Evolutionary conservation across 2,888 invertebrate genomes (phyloP).

Genomic region (Cyrtodaria siliqua): DNA sequence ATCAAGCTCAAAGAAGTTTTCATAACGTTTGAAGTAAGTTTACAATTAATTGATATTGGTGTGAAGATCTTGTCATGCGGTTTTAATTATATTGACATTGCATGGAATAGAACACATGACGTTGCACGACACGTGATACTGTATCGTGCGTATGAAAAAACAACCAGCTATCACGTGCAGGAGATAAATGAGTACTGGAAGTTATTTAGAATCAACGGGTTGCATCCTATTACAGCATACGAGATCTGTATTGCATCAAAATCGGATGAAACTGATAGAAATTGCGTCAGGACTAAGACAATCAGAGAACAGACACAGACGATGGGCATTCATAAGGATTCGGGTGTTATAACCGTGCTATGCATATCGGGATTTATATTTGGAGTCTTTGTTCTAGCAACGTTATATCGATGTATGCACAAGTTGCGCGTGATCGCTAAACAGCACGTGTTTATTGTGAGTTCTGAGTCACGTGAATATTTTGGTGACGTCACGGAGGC

Average conservation of each 20-base stretch:
- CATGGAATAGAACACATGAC: slow-evolving; percentile 2
- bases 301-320: neutral
- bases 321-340: neutral
- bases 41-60: neutral
- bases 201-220: neutral
- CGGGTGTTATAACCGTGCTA: slow-evolving; percentile 7
- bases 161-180: neutral
- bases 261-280: neutral
- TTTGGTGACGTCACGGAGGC: slow-evolving; percentile 16
- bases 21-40: neutral
- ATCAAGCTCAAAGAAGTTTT: neutral
- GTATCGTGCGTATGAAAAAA: slow-evolving; percentile 1
- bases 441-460: slow-evolving; percentile 4
- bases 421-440: slow-evolving; percentile 5
- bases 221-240: neutral
- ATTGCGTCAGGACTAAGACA: neutral
- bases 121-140: neutral
- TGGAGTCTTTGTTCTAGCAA: slow-evolving; percentile 2
- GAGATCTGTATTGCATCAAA: neutral
- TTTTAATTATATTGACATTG: neutral
- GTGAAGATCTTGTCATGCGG: neutral
- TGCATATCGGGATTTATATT: slow-evolving; percentile 2
- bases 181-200: neutral
- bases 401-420: neutral
- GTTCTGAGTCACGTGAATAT: slow-evolving; percentile 5